phyloP scores from a whole-genome alignment of 2,113 vertebrate genomes.

The Hylia prasina region DNA sequence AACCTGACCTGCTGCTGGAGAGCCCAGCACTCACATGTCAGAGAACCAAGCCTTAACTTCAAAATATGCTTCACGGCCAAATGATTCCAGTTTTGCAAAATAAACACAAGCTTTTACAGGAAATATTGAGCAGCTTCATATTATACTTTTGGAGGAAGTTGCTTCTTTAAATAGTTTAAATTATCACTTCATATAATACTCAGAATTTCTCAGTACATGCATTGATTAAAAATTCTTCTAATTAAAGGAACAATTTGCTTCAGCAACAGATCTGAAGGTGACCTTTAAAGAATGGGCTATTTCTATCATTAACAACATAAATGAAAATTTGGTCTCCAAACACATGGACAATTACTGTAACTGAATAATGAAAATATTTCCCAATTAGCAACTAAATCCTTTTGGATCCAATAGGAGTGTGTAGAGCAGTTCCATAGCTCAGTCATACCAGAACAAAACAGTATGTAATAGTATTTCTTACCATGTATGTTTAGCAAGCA shows the following conservation, averaged over 20 bases:
- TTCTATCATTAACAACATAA: neutral
- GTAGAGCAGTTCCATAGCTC: neutral
- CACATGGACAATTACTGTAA: neutral
- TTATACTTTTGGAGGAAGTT: neutral
- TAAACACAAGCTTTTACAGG: neutral
- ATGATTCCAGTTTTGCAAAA: neutral
- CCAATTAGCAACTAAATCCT: neutral
- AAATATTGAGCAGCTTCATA: neutral
- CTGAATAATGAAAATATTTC: conserved; percentile 3
- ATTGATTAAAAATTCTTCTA: neutral
- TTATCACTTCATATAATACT: neutral
- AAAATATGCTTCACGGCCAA: neutral
- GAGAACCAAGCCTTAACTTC: neutral
- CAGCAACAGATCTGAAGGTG: neutral
- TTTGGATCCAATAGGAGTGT: neutral
- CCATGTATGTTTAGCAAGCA: neutral
- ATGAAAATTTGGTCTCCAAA: neutral
- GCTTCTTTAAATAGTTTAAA: neutral
- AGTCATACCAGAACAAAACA: neutral
- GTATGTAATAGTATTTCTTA: neutral
- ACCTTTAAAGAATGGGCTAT: neutral
- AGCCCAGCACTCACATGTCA: neutral
- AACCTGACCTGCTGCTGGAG: neutral
- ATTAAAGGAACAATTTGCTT: neutral
- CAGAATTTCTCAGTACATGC: neutral